Evolutionary conservation across 2,113 vertebrate species (phyloP), one percentile per base, ranked within the genome.

Genomic region (Oostethus manadensis): DNA sequence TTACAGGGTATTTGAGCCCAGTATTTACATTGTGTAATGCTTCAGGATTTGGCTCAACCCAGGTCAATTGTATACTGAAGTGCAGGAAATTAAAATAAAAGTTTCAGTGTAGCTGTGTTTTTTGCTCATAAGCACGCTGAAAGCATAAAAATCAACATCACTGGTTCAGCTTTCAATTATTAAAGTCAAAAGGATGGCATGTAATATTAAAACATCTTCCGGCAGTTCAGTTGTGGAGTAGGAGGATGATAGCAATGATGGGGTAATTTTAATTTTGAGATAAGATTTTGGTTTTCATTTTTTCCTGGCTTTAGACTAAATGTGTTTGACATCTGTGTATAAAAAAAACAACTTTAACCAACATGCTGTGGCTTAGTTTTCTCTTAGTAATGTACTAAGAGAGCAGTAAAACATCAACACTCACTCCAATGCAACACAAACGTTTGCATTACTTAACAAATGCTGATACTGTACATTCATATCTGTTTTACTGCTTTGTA

Each of bases 131-230:
- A 58, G 44, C 63, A 72, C 69, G 74, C 68, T 81, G 64, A 79
- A 77, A 76, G 68, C 71, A 63, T 75, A 81, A 84, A 40, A 85
- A 90, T 89, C 86, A 87, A 82, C 84, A 84, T 78, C 80, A 84
- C 66, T 74, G 65, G 64, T 61, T 80, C 71, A 48, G 56, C 54
- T 54, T 76, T 90, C 80, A 88, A 89, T 86, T 77, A 88, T 88
- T 90, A 79, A 88, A 86, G 79, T 69, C 77, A 74, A 86, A 85
- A 85, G 80, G 80, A 85, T 87, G 66, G 72, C 76, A 88, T 90
- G 77, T 84, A 86, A 89, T 87, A 87, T 88, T 87, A 80, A 90
- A 86, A 79, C 62, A 74, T 86, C 87, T 85, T 79, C 79, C 84
- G 85, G 82, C 81, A 67, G 61, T 79, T 38, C 63, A 71, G 60